phyloP scores from a whole-genome alignment of 2,888 invertebrate species.

The Orgyia antiqua region DNA sequence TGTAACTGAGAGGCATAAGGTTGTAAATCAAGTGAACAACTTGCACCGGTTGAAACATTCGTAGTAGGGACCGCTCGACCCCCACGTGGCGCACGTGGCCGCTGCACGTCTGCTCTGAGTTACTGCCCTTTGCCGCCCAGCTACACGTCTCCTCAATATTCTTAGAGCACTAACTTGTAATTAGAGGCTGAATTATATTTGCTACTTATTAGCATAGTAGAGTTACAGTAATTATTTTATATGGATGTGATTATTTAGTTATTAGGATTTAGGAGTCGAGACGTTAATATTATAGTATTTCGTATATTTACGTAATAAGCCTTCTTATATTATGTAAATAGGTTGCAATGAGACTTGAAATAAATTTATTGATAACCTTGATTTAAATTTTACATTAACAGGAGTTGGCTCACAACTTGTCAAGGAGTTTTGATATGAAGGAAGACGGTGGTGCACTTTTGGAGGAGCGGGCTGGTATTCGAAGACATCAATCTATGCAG shows the following conservation, averaged over 20 bases:
- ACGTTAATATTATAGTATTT: constrained; percentile 22
- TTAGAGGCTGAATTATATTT: constrained; percentile 72
- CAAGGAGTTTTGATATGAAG: constrained; percentile 93
- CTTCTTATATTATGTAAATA: too few relatives aligned
- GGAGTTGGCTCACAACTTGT: constrained; percentile 92
- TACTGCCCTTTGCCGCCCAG: constrained; percentile 72
- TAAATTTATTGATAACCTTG: too few relatives aligned
- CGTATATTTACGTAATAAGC: constrained; percentile 3
- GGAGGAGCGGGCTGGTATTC: constrained; percentile 81
- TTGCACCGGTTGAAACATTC: constrained; percentile 15
- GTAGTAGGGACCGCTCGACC: constrained; percentile 9
- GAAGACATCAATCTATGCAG: constrained; percentile 88
- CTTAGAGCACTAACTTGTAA: constrained; percentile 64
- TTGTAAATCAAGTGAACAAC: constrained; percentile 41
- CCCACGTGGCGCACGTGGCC: neutral
- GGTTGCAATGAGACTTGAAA: too few relatives aligned
- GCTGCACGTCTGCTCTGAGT: constrained; percentile 35
- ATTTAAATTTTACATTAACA: constrained; percentile 58
- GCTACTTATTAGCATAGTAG: constrained; percentile 69
- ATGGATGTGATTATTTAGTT: constrained; percentile 60
- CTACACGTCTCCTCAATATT: constrained; percentile 53
- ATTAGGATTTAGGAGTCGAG: constrained; percentile 50
- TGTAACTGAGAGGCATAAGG: constrained; percentile 74
- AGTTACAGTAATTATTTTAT: constrained; percentile 50
- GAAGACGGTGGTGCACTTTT: constrained; percentile 86